Conservation (phyloP, 2,888 invertebrate species). For the Drosophila crucigera region DNA sequence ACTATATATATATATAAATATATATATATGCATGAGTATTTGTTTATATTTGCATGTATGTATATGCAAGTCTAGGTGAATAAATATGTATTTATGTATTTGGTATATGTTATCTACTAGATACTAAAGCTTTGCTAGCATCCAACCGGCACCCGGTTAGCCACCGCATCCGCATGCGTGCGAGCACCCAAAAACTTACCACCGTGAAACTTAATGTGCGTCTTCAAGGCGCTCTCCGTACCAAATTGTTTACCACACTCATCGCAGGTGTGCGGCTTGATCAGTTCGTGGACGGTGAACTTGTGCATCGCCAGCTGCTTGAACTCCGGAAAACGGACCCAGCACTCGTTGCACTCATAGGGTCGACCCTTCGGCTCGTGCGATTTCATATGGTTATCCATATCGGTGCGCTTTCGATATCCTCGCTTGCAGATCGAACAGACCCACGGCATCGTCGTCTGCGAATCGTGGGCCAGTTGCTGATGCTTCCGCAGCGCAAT, state of each 20-base stretch:
- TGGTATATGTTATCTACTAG: neutral
- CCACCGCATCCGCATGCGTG: conserved; percentile 61
- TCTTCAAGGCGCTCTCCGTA: conserved; percentile 82
- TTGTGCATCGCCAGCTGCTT: conserved; percentile 82
- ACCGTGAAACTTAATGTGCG: conserved; percentile 81
- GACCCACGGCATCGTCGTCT: conserved; percentile 75
- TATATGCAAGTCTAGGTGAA: conserved; percentile 1
- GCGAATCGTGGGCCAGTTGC: conserved; percentile 76
- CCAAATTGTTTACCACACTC: conserved; percentile 83
- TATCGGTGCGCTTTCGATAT: conserved; percentile 80
- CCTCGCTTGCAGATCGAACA: conserved; percentile 81
- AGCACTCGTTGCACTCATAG: conserved; percentile 83
- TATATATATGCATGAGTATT: neutral
- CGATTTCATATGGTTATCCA: conserved; percentile 83
- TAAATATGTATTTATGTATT: neutral
- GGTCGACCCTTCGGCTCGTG: conserved; percentile 82
- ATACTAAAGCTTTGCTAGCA: conserved; percentile 49
- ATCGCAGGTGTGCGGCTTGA: conserved; percentile 79
- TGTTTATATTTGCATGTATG: neutral
- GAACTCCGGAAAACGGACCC: conserved; percentile 80
- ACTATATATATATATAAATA: neutral
- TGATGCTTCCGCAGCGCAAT: conserved; percentile 81
- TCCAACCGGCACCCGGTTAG: conserved; percentile 58
- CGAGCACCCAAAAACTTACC: conserved; percentile 71
- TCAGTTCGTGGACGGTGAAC: conserved; percentile 81